Evolutionary conservation across 37 sponge, comb jelly and placozoan species (phyloP).

Genomic region (Axinella damicornis): DNA sequence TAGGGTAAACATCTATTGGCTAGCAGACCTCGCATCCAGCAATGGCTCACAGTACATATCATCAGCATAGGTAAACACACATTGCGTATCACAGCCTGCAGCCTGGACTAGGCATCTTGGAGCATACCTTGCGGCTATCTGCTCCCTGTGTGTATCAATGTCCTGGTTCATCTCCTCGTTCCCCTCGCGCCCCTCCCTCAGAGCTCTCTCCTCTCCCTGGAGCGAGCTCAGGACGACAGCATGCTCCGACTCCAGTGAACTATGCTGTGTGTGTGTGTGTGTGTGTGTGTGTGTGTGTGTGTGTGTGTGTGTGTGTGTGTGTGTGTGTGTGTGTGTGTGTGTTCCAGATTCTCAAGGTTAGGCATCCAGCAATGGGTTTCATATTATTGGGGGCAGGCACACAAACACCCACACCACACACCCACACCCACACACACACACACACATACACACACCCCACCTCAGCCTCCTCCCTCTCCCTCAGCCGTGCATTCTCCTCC

Average conservation of each 20-base stretch:
- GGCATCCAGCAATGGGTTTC: background rate
- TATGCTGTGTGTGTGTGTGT: slow-evolving; percentile 1
- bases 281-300: background rate
- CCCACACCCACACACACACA: too few species aligned
- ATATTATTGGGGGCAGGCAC: too few species aligned
- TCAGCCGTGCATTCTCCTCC: background rate
- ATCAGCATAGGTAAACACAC: too few species aligned
- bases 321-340: too few species aligned
- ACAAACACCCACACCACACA: too few species aligned
- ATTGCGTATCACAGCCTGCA: too few species aligned
- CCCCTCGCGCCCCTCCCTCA: slow-evolving; percentile 24
- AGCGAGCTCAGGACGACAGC: background rate
- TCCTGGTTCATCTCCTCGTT: slow-evolving; percentile 39
- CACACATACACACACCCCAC: background rate
- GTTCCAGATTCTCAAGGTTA: too few species aligned
- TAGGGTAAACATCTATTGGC: too few species aligned
- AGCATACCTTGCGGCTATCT: slow-evolving; percentile 28
- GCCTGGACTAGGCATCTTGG: too few species aligned
- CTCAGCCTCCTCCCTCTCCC: background rate
- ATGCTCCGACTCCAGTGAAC: background rate
- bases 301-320: background rate
- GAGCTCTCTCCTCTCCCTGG: slow-evolving; percentile 1
- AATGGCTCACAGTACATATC: too few species aligned
- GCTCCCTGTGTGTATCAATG: slow-evolving; percentile 36
- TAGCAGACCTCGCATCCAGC: too few species aligned